Percentiles rank a stretch among this genome's conserved stretches.
phyloP scores from a whole-genome alignment of 92 coral and sea anemone species.

The Diadumene lineata region DNA sequence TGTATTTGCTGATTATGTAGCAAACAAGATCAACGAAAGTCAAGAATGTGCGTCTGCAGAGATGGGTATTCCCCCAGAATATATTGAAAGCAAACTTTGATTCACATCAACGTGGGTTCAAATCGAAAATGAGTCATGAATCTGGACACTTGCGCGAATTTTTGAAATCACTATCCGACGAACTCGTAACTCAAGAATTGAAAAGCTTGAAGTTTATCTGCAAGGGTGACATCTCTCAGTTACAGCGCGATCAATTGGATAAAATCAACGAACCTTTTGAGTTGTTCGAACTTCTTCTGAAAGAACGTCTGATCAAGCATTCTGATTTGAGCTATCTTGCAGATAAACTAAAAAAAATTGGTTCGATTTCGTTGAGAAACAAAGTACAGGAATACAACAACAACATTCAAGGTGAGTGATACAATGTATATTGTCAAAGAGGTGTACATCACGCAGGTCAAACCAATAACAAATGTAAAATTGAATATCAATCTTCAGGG shows the following conservation, averaged over 20 bases:
- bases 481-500: no score
- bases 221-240: not conserved
- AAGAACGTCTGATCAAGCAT: not conserved
- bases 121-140: not conserved
- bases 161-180: not conserved
- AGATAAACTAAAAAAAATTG: not conserved
- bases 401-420: not conserved
- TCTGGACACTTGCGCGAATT: not conserved
- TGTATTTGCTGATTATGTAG: no score
- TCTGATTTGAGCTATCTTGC: not conserved
- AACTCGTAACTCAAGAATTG: not conserved
- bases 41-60: no score
- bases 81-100: not conserved
- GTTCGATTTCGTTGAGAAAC: not conserved
- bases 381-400: conserved; percentile 12
- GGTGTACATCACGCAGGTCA: no score
- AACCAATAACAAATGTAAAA: no score
- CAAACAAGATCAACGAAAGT: no score
- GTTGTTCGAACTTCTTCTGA: conserved; percentile 14
- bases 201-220: conserved; percentile 18
- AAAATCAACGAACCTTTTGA: not conserved
- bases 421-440: no score
- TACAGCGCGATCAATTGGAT: not conserved
- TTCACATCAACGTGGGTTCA: no score
- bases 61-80: not conserved